phyloP scores from a whole-genome alignment of 2,888 invertebrate species.

The Orthosia incerta region DNA sequence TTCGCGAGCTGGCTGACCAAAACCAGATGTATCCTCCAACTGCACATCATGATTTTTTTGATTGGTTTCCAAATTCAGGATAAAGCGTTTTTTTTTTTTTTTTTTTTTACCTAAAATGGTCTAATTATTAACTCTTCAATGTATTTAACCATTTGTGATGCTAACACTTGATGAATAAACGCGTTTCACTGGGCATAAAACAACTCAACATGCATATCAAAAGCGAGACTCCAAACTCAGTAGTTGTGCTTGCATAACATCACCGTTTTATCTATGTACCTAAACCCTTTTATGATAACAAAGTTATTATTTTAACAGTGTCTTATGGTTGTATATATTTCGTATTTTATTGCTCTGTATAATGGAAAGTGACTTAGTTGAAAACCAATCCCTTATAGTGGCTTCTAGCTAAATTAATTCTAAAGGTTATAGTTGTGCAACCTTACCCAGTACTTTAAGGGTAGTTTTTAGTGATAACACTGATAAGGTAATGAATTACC shows the following conservation, averaged over 20 bases:
- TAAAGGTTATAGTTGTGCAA: slow-evolving; percentile 15
- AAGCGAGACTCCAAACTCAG: neutral
- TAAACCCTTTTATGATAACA: neutral
- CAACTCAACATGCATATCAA: neutral
- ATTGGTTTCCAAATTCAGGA: too few species aligned
- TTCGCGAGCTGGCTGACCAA: too few species aligned
- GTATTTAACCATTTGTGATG: too few species aligned
- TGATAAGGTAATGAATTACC: slow-evolving; percentile 13
- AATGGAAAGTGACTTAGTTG: slow-evolving; percentile 18
- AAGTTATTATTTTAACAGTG: neutral
- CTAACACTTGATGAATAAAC: too few species aligned
- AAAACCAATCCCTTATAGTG: slow-evolving; percentile 38
- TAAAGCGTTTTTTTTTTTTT: too few species aligned
- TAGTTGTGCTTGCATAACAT: neutral
- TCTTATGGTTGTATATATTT: neutral
- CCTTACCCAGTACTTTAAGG: neutral
- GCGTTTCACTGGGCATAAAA: too few species aligned
- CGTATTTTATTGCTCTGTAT: slow-evolving; percentile 19
- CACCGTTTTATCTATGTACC: neutral
- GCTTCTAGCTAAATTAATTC: slow-evolving; percentile 41
- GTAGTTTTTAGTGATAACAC: slow-evolving; percentile 8
- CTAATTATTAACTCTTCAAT: too few species aligned
- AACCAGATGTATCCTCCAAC: too few species aligned
- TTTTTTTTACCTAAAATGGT: too few species aligned
- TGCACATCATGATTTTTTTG: too few species aligned